A percentile compares a stretch with the other conserved stretches of the same genome.
Conservation (phyloP, 1,140 invertebrate genomes). For the Oedothorax gibbosus region DNA sequence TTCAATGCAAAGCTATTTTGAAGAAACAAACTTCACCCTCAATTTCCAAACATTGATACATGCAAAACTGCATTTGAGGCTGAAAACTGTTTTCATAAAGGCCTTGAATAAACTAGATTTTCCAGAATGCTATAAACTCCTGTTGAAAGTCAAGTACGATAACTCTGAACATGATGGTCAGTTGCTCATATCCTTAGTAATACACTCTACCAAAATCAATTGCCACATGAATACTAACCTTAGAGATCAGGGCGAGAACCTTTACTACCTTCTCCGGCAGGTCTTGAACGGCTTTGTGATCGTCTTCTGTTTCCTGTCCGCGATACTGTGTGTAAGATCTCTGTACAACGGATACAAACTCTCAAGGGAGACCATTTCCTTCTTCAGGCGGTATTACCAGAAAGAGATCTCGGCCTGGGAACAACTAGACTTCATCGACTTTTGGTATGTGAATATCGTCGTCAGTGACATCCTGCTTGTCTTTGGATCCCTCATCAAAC, state of each 20-base stretch:
- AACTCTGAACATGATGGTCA: slow-evolving; percentile 72
- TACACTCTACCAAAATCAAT: slow-evolving; percentile 65
- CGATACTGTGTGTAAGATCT: slow-evolving; percentile 88
- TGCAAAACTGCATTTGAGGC: slow-evolving; percentile 77
- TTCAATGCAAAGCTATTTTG: slow-evolving; percentile 74
- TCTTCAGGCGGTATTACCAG: slow-evolving; percentile 80
- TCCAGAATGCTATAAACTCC: slow-evolving; percentile 89
- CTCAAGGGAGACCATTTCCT: slow-evolving; percentile 80
- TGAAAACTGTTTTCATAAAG: slow-evolving; percentile 91
- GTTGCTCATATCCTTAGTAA: slow-evolving; percentile 83
- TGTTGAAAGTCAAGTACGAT: slow-evolving; percentile 73
- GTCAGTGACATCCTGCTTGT: slow-evolving; percentile 95
- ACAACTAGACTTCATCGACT: slow-evolving; percentile 90
- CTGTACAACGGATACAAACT: slow-evolving; percentile 88
- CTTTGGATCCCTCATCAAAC: slow-evolving; percentile 91
- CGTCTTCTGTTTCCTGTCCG: slow-evolving; percentile 83
- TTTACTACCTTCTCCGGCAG: slow-evolving; percentile 55
- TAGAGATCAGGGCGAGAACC: slow-evolving; percentile 1
- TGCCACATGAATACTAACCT: slow-evolving; percentile 21
- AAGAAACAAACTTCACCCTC: slow-evolving; percentile 74
- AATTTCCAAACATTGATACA: slow-evolving; percentile 82
- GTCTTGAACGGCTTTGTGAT: slow-evolving; percentile 90
- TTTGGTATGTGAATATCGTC: slow-evolving; percentile 99
- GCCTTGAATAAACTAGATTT: slow-evolving; percentile 83
- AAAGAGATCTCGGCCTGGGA: slow-evolving; percentile 82